Conservation (phyloP, 2,888 invertebrate species). For the Uropetala carovei region DNA sequence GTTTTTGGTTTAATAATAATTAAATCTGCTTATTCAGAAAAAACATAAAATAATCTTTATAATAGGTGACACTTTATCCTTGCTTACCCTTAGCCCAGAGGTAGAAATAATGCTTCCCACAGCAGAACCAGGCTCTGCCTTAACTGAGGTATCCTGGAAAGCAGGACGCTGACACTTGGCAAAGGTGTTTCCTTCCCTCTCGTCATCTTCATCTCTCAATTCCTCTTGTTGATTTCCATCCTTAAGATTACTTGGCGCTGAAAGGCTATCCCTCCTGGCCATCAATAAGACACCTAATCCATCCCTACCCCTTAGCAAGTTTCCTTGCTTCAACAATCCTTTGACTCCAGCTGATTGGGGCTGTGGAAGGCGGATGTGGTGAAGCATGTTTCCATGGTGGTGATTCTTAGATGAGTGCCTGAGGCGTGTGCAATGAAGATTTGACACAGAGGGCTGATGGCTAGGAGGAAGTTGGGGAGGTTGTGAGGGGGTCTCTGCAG, state of each 20-base stretch:
- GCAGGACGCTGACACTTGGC: slow-evolving; percentile 72
- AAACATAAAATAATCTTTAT: too few relatives aligned
- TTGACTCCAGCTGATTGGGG: not conserved
- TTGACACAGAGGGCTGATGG: not conserved
- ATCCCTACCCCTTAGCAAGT: not conserved
- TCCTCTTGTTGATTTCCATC: not conserved
- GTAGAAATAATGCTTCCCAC: slow-evolving; percentile 75
- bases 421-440: not conserved
- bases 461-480: not conserved
- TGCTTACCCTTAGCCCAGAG: slow-evolving; percentile 70
- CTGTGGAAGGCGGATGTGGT: slow-evolving; percentile 1
- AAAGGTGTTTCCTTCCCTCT: slow-evolving; percentile 12
- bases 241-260: not conserved
- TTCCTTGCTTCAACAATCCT: not conserved
- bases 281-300: slow-evolving; percentile 15
- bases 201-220: not conserved
- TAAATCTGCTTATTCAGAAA: too few relatives aligned
- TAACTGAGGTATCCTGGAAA: slow-evolving; percentile 78
- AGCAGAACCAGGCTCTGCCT: slow-evolving; percentile 78
- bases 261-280: not conserved
- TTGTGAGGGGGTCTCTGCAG: not conserved
- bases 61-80: slow-evolving; percentile 60
- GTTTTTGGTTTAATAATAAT: too few relatives aligned
- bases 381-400: not conserved
- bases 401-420: slow-evolving; percentile 5